Conservation (phyloP, 2,888 invertebrate species). For the Diarsia mendica region DNA sequence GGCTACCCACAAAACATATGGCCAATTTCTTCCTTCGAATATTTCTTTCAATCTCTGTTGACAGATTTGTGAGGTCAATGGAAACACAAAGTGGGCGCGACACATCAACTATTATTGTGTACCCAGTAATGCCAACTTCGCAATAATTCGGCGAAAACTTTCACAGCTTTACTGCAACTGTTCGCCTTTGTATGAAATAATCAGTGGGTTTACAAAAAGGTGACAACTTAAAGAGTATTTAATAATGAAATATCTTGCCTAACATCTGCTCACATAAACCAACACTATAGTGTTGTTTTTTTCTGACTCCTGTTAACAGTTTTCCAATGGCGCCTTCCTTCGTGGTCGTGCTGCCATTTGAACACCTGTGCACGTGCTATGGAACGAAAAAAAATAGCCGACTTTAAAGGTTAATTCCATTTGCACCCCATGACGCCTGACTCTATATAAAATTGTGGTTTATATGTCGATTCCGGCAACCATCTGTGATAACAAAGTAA, state of each 20-base stretch:
- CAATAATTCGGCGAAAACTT: constrained; percentile 45
- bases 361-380: constrained; percentile 66
- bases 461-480: not conserved
- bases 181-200: constrained; percentile 54
- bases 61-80: constrained; percentile 26
- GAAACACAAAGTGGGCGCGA: constrained; percentile 24
- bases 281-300: constrained; percentile 51
- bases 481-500: not conserved
- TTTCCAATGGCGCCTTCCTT: constrained; percentile 48
- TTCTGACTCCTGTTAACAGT: constrained; percentile 35
- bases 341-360: constrained; percentile 51
- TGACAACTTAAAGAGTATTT: constrained; percentile 61
- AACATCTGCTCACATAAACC: constrained; percentile 58
- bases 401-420: constrained; percentile 15
- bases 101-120: not conserved
- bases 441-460: not conserved
- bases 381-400: constrained; percentile 45
- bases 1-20: not conserved
- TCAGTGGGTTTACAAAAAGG: constrained; percentile 58
- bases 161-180: constrained; percentile 34
- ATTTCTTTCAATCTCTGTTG: constrained; percentile 2
- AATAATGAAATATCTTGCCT: constrained; percentile 62
- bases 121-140: not conserved
- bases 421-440: constrained; percentile 18
- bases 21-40: not conserved